These are phyloP conservation scores for Microplitis mediator DNA, from an alignment of 1,140 invertebrate species.

Conservation along the genomic window DNA sequence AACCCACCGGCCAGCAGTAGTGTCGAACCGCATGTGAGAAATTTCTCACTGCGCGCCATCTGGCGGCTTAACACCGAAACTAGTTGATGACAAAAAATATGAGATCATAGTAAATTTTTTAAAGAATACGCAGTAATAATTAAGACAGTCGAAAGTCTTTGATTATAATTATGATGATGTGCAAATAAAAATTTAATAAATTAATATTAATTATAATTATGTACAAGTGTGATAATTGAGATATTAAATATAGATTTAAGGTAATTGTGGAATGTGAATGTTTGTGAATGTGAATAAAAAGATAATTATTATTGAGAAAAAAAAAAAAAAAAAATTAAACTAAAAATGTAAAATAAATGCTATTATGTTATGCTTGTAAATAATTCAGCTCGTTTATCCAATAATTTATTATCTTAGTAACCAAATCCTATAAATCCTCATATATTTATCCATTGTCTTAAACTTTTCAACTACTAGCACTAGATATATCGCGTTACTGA, in stretches of 20 bases:
- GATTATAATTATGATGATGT: neutral
- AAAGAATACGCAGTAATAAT: neutral
- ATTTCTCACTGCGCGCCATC: too few species aligned
- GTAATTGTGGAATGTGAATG: conserved; percentile 2
- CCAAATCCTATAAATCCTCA: neutral
- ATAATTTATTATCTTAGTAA: neutral
- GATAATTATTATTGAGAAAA: conserved; percentile 4
- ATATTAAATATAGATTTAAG: conserved; percentile 15
- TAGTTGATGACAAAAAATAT: too few species aligned
- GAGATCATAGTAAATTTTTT: too few species aligned
- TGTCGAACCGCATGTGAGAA: too few species aligned
- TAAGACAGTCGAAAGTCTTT: neutral
- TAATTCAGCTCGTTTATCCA: conserved; percentile 15
- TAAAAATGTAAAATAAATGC: conserved; percentile 55
- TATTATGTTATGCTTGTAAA: conserved; percentile 59
- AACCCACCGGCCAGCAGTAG: too few species aligned
- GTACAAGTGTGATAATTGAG: conserved; percentile 13
- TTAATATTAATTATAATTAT: neutral
- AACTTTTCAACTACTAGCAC: too few species aligned
- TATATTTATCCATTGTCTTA: neutral
- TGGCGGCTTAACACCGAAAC: too few species aligned
- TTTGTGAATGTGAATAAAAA: conserved; percentile 19
- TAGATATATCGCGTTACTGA: too few species aligned
- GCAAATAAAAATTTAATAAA: conserved; percentile 5
- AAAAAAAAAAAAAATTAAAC: too few species aligned